These are phyloP conservation scores for Drosophila neutralis DNA, from an alignment of 2,888 invertebrate species.

Conservation along the genomic window DNA sequence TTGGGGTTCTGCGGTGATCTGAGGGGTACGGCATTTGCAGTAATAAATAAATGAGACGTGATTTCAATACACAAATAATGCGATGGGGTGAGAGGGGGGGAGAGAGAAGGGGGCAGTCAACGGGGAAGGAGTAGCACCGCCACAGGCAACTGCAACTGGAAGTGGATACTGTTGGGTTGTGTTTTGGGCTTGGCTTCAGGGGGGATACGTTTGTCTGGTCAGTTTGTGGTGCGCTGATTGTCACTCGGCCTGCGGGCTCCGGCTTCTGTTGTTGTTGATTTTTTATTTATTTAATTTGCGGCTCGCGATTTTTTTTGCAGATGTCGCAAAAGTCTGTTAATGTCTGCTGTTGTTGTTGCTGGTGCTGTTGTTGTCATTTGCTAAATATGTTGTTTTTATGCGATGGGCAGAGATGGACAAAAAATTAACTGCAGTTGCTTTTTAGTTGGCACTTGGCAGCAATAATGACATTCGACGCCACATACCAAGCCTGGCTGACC, in stretches of 20 bases:
- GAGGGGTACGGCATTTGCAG: constrained; percentile 66
- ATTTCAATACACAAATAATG: constrained; percentile 85
- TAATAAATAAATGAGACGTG: constrained; percentile 85
- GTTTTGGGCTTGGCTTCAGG: constrained; percentile 26
- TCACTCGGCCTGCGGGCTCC: constrained; percentile 38
- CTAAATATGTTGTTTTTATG: constrained; percentile 83
- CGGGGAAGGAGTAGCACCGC: constrained; percentile 5
- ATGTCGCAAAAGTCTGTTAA: constrained; percentile 51
- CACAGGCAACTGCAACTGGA: constrained; percentile 39
- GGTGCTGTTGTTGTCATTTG: constrained; percentile 78
- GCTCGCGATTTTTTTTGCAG: constrained; percentile 40
- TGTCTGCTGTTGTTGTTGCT: constrained; percentile 50
- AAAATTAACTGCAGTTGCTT: constrained; percentile 80
- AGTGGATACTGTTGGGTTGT: constrained; percentile 11
- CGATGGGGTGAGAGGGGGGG: constrained; percentile 1
- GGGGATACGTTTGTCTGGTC: constrained; percentile 23
- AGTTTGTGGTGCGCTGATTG: constrained; percentile 58
- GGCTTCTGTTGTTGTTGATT: constrained; percentile 56
- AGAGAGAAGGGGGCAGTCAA: neutral
- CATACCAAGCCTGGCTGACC: constrained; percentile 71
- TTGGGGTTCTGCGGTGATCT: constrained; percentile 11
- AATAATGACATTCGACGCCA: constrained; percentile 84
- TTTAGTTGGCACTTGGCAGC: constrained; percentile 83
- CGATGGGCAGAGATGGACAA: constrained; percentile 71
- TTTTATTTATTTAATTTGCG: constrained; percentile 82